These are phyloP conservation scores for Hypolimnas misippus DNA, from an alignment of 2,888 invertebrate genomes.

Conservation along the genomic window DNA sequence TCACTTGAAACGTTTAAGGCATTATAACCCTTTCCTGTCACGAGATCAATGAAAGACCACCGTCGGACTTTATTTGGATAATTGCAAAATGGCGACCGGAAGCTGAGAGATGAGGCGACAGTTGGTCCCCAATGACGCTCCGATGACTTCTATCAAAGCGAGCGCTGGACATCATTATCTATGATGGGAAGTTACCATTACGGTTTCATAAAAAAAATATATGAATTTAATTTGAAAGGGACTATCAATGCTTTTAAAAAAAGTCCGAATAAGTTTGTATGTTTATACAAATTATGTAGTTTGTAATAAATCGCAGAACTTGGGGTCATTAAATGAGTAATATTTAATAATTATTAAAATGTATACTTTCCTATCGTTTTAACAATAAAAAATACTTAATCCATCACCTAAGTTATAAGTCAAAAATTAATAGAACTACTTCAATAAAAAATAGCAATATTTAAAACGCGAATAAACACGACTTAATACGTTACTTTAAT, in stretches of 20 bases:
- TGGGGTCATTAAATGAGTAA: too few relatives aligned
- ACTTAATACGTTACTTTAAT: not conserved
- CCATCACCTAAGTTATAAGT: too few relatives aligned
- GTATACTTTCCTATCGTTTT: too few relatives aligned
- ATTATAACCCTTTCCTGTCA: conserved; percentile 47
- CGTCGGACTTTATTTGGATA: conserved; percentile 40
- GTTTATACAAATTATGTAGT: not conserved
- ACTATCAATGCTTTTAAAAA: not conserved
- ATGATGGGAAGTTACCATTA: conserved; percentile 31
- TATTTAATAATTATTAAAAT: too few relatives aligned
- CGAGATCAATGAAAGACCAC: conserved; percentile 46
- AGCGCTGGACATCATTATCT: conserved; percentile 48
- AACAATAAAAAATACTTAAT: too few relatives aligned
- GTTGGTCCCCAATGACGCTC: conserved; percentile 50
- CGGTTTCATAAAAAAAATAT: conserved; percentile 14
- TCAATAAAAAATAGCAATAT: not conserved
- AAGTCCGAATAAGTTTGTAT: conserved; percentile 6
- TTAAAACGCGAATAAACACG: not conserved
- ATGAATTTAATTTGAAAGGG: not conserved
- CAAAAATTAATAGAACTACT: not conserved
- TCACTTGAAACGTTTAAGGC: conserved; percentile 39
- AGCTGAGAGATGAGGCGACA: conserved; percentile 47
- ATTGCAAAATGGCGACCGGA: conserved; percentile 48
- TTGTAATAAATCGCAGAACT: not conserved
- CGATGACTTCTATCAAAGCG: conserved; percentile 49